Conservation (phyloP, 2,797 vertebrate species). For the Scarus forsteni region DNA sequence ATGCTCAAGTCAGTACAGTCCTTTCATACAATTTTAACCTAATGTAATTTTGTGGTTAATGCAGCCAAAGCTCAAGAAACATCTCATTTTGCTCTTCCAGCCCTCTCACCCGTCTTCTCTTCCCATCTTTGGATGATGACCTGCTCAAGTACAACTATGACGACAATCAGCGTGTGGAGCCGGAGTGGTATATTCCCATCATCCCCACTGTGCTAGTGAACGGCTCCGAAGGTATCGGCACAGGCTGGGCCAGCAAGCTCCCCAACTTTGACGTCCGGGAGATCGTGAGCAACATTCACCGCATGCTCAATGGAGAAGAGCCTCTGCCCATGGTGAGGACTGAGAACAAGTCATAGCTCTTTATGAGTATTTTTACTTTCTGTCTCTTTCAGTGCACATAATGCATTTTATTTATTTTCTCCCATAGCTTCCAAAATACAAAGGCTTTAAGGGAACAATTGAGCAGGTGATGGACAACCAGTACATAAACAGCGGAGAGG, state of each 20-base stretch:
- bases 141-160: constrained; percentile 93
- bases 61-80: not conserved
- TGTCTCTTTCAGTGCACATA: not conserved
- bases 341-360: too few species aligned
- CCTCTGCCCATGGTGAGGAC: constrained; percentile 91
- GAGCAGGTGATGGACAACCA: constrained; percentile 91
- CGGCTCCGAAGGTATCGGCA: constrained; percentile 95
- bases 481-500: constrained; percentile 91
- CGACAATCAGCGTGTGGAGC: constrained; percentile 96
- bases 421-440: constrained; percentile 92
- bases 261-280: constrained; percentile 94
- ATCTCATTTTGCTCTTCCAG: constrained; percentile 69
- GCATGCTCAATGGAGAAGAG: constrained; percentile 92
- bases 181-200: constrained; percentile 99
- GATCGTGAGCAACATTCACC: constrained; percentile 91
- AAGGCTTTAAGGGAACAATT: constrained; percentile 94
- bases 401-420: too few species aligned
- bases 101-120: constrained; percentile 90
- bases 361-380: not conserved
- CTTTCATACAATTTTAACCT: not conserved
- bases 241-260: constrained; percentile 96
- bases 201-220: constrained; percentile 94
- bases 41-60: not conserved
- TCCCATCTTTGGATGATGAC: constrained; percentile 91
- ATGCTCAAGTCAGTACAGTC: constrained; percentile 93